These are phyloP conservation scores for Barypeithes pellucidus DNA, from an alignment of 2,888 invertebrate genomes.

Conservation along the genomic window DNA sequence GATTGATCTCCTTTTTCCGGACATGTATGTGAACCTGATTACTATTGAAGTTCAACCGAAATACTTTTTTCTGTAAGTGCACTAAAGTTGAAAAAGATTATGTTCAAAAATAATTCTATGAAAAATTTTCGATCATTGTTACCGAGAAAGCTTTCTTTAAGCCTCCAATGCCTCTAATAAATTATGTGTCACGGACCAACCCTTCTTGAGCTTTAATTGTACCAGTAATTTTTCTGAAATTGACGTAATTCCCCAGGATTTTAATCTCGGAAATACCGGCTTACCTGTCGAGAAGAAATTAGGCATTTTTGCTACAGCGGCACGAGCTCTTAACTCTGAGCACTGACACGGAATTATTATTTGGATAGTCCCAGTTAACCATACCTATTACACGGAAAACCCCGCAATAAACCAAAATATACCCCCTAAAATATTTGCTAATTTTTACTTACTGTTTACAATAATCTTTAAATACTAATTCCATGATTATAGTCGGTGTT, in stretches of 20 bases:
- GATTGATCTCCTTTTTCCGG: no score
- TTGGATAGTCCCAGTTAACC: background rate
- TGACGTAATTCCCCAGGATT: conserved; percentile 6
- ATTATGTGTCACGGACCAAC: background rate
- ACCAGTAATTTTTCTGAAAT: background rate
- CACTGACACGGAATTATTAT: conserved; percentile 6
- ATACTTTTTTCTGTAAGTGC: no score
- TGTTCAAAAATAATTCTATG: no score
- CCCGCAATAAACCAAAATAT: conserved; percentile 10
- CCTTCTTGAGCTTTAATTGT: no score
- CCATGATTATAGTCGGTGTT: conserved; percentile 8
- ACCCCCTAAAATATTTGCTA: conserved; percentile 8
- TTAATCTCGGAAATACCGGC: background rate
- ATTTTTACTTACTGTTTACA: conserved; percentile 2
- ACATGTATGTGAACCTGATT: no score
- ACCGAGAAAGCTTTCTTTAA: no score
- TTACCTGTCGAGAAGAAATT: conserved; percentile 7
- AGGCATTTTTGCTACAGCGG: conserved; percentile 6
- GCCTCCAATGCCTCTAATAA: no score
- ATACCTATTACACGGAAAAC: background rate
- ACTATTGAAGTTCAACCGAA: no score
- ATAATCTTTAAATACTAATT: conserved; percentile 5
- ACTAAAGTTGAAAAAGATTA: no score
- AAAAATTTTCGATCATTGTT: no score
- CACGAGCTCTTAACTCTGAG: background rate